Percentiles rank a stretch among this genome's conserved stretches.
Conservation (phyloP, 2,888 invertebrate species). For the Conus canariensis region DNA sequence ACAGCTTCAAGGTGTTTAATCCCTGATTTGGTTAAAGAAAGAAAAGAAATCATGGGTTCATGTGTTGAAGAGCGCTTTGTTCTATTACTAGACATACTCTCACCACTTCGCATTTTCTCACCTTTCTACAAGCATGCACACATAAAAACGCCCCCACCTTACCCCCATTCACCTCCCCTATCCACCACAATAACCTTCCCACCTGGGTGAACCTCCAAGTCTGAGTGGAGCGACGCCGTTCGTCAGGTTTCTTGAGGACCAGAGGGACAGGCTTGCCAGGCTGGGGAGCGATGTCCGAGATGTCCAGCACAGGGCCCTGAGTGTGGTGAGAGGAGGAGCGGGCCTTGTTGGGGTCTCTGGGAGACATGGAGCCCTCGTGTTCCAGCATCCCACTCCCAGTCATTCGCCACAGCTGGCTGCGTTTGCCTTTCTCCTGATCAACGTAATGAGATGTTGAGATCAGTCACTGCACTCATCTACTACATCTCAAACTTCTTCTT, state of each 20-base stretch:
- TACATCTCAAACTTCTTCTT: not conserved
- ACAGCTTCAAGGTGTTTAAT: too few relatives aligned
- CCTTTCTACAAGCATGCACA: too few relatives aligned
- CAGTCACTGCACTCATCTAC: not conserved
- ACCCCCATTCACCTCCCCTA: not conserved
- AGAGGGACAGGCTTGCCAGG: slow-evolving; percentile 88
- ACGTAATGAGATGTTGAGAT: not conserved
- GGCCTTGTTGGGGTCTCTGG: slow-evolving; percentile 78
- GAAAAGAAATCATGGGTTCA: too few relatives aligned
- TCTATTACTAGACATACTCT: too few relatives aligned
- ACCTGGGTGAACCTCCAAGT: slow-evolving; percentile 90
- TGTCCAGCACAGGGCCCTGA: slow-evolving; percentile 87
- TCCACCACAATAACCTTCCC: not conserved
- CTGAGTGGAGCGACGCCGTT: slow-evolving; percentile 91
- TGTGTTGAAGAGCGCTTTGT: too few relatives aligned
- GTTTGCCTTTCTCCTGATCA: slow-evolving; percentile 74
- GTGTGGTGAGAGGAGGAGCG: slow-evolving; percentile 49
- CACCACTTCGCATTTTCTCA: too few relatives aligned
- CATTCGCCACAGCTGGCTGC: slow-evolving; percentile 94
- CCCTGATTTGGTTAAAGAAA: too few relatives aligned
- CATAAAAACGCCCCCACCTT: not conserved
- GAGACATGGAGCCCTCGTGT: slow-evolving; percentile 89
- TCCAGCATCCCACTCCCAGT: slow-evolving; percentile 92
- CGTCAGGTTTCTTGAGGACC: slow-evolving; percentile 90
- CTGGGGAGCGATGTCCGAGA: slow-evolving; percentile 91